phyloP scores from a whole-genome alignment of 2,797 vertebrate genomes.

The Poliocrania exsul region DNA sequence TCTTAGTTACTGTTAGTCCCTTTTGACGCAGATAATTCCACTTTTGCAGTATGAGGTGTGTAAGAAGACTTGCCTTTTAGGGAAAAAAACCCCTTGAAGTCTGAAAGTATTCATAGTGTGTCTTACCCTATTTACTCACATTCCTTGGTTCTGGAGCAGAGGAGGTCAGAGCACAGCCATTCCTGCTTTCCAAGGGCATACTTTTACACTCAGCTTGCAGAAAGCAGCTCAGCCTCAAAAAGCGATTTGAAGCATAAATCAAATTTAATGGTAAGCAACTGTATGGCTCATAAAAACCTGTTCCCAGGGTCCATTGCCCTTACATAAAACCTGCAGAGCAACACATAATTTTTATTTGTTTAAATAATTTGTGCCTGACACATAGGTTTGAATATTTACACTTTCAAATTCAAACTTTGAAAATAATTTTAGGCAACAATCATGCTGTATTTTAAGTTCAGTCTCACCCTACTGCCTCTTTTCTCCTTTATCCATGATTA shows the following conservation, averaged over 20 bases:
- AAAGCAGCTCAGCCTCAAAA: not conserved
- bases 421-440: not conserved
- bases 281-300: not conserved
- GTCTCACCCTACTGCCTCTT: not conserved
- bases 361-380: not conserved
- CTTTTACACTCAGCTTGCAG: not conserved
- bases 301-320: not conserved
- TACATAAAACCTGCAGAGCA: not conserved
- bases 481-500: not conserved
- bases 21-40: too few relatives aligned
- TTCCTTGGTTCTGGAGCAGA: not conserved
- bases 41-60: too few relatives aligned
- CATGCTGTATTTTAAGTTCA: not conserved
- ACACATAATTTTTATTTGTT: not conserved
- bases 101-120: too few relatives aligned
- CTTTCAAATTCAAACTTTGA: not conserved
- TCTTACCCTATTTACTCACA: not conserved
- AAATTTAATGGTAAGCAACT: not conserved
- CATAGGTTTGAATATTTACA: not conserved
- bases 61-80: too few relatives aligned
- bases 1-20: too few relatives aligned
- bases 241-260: not conserved
- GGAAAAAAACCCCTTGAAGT: too few relatives aligned
- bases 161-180: not conserved
- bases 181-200: not conserved